These are phyloP conservation scores for Macrostomum lignano DNA, from an alignment of 1,140 invertebrate genomes.

Conservation along the genomic window DNA sequence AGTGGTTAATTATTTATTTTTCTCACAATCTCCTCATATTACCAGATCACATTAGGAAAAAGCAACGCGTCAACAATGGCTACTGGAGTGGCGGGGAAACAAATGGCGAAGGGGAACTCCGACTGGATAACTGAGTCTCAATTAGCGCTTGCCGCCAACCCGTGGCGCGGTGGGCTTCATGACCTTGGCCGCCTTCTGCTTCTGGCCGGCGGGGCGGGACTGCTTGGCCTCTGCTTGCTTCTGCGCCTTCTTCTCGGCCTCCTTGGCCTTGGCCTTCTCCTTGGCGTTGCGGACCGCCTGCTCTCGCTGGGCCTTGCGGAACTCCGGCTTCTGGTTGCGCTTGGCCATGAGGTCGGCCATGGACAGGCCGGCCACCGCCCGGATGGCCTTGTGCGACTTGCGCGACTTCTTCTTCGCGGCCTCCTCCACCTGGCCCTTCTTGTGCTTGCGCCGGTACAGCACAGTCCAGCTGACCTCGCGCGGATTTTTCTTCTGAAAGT, in stretches of 20 bases:
- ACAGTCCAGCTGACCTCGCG: constrained; percentile 98
- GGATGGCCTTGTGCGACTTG: constrained; percentile 71
- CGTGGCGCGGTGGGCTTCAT: not conserved
- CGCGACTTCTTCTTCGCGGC: constrained; percentile 71
- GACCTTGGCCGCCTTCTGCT: not conserved
- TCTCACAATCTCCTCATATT: no score
- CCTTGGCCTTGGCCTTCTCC: not conserved
- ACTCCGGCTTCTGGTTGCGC: constrained; percentile 10
- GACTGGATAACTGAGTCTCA: no score
- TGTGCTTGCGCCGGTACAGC: constrained; percentile 90
- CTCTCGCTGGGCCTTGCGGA: constrained; percentile 3
- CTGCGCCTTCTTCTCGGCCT: not conserved
- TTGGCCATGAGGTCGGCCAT: constrained; percentile 89
- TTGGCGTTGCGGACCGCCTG: constrained; percentile 1
- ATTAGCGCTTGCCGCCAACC: constrained; percentile 1
- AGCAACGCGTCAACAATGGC: no score
- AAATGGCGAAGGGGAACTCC: no score
- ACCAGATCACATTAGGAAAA: no score
- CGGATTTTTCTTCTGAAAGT: constrained; percentile 85
- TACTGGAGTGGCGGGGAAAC: no score
- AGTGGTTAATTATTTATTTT: no score
- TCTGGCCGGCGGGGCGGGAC: not conserved
- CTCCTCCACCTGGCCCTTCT: constrained; percentile 63
- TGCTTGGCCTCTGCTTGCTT: not conserved
- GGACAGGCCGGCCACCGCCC: constrained; percentile 84